Conservation (phyloP, 1,140 invertebrate genomes). For the Diachasma alloeum region DNA sequence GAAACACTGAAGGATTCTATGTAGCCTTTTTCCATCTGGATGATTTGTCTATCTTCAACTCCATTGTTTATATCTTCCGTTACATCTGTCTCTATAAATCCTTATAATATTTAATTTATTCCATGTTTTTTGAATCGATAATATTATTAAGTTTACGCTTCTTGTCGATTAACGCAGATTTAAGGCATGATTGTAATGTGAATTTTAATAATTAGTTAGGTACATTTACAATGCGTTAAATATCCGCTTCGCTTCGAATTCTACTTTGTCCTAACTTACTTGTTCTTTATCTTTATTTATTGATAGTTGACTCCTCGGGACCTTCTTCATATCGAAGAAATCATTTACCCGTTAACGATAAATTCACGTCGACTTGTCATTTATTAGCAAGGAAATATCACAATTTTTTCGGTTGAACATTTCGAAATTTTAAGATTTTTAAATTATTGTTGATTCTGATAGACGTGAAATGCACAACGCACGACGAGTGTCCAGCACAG, state of each 20-base stretch:
- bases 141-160: conserved; percentile 14
- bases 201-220: conserved; percentile 9
- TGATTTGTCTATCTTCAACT: not conserved
- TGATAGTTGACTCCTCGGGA: not conserved
- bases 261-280: not conserved
- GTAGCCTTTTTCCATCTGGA: not conserved
- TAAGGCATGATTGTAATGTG: not conserved
- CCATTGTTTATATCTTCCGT: conserved; percentile 44
- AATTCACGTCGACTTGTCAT: not conserved
- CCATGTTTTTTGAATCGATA: not conserved
- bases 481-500: conserved; percentile 76
- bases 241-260: not conserved
- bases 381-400: not conserved
- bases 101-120: conserved; percentile 37
- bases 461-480: conserved; percentile 76
- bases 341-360: not conserved
- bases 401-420: not conserved
- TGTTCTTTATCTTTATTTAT: not conserved
- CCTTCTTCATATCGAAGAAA: too few species aligned
- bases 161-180: not conserved
- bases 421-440: not conserved
- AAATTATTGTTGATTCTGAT: conserved; percentile 41
- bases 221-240: not conserved
- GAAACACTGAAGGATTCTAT: not conserved
- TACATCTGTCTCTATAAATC: conserved; percentile 64